phyloP scores from a whole-genome alignment of 2,797 vertebrate genomes.

The Buphagus erythrorhynchus region DNA sequence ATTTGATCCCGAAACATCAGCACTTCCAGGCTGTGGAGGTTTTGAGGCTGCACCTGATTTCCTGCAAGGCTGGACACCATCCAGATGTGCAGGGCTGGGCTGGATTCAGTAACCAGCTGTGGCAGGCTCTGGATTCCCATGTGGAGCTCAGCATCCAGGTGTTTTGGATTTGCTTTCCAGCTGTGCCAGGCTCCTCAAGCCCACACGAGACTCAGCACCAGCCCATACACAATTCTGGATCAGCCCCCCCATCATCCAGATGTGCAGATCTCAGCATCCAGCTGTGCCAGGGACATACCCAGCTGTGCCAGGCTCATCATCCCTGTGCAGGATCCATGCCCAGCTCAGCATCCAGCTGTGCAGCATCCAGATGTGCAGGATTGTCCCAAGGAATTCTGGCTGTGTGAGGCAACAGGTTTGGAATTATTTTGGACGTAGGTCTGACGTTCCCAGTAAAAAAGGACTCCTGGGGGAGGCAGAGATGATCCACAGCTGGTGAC shows the following conservation, averaged over 20 bases:
- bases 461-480: background rate
- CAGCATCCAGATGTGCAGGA: background rate
- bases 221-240: accelerated
- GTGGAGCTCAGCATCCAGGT: background rate
- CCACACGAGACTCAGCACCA: accelerated
- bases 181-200: background rate
- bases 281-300: background rate
- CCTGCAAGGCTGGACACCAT: background rate
- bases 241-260: background rate
- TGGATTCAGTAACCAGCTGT: background rate
- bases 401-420: accelerated
- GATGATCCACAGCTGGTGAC: accelerated
- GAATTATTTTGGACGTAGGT: accelerated
- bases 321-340: background rate
- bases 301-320: background rate
- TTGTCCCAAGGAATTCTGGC: background rate
- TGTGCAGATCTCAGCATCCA: background rate
- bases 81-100: background rate
- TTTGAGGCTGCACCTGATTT: background rate
- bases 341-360: background rate
- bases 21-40: accelerated
- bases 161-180: background rate
- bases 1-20: accelerated
- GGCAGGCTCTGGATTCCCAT: background rate
- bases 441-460: background rate